Evolutionary conservation across 2,113 vertebrate species (phyloP), one percentile per base, ranked within the genome.

Genomic region (Amblyopsis rosae): DNA sequence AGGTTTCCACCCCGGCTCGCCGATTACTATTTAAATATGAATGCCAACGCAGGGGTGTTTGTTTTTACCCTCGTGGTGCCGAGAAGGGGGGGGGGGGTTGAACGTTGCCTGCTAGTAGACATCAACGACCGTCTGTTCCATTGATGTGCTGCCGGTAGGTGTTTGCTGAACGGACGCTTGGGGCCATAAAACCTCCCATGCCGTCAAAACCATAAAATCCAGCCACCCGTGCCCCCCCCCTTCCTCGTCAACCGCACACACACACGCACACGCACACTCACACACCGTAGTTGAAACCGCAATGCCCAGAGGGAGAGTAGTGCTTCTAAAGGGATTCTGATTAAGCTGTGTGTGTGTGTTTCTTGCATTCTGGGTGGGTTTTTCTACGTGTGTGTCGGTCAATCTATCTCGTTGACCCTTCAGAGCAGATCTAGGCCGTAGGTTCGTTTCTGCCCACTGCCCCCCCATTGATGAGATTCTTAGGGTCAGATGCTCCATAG

Each of bases 21-120:
- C 77, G 82, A 84, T 87, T 79, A 82, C 84, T 74, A 89, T 89
- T 88, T 87, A 66, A 90, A 88, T 87, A 71, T 86, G 81, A 87
- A 89, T 80, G 59, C 76, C 71, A 76, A 77, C 62, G 17, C 63
- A 81, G 66, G 75, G 76, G 84, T 86, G 89, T 87, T 90, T 89
- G 85, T 77, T 88, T 87, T 88, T 46, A 3, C 78, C 79, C 78
- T 64, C 47, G 64, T 5, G 62, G 58, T 19, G 64, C 67, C 46
- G 35, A 76, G 76, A 51, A 73, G 75, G 51, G 13, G 51, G 77
- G 71, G 63, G 67, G 82, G 73, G n/a, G n/a, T n/a, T n/a, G n/a
- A n/a, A 69, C 78, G 46, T 48, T 19, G 6, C 50, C 65, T 35
- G 2, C 53, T 3, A 12, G 73, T 63, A 70, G 83, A 82, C 61